Evolutionary conservation across 2,888 invertebrate genomes (phyloP).

Genomic region (Rhagophthalmus giganteus): DNA sequence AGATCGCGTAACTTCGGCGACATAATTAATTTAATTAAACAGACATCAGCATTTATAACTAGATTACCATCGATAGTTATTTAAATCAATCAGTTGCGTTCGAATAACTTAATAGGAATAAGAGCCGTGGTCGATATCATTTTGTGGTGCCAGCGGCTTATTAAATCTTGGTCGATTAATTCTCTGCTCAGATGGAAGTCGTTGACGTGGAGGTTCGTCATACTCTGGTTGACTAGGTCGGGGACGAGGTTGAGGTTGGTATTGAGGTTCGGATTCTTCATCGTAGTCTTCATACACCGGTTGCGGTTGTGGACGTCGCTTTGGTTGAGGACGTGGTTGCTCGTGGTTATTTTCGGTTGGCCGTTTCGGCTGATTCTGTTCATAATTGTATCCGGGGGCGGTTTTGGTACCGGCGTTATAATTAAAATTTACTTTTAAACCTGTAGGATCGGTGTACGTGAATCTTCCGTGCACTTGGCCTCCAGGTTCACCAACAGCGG

Average conservation of each 20-base stretch:
- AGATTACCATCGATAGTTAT: no score
- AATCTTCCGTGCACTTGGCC: slow-evolving; percentile 53
- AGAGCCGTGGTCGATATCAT: slow-evolving; percentile 14
- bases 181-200: no score
- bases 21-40: no score
- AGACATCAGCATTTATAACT: no score
- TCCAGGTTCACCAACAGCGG: slow-evolving; percentile 51
- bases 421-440: slow-evolving; percentile 53
- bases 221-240: slow-evolving; percentile 2
- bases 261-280: slow-evolving; percentile 18
- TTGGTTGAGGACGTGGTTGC: slow-evolving; percentile 10
- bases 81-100: no score
- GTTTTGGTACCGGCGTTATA: slow-evolving; percentile 52
- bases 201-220: not conserved
- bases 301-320: slow-evolving; percentile 23
- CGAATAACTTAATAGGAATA: slow-evolving; percentile 1
- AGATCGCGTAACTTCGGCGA: no score
- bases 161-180: slow-evolving; percentile 27
- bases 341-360: not conserved
- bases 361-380: slow-evolving; percentile 23
- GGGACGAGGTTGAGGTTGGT: slow-evolving; percentile 4
- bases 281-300: slow-evolving; percentile 27
- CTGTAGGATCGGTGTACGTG: slow-evolving; percentile 55
- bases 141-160: slow-evolving; percentile 6
- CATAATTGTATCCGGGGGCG: slow-evolving; percentile 41